Base-by-base conservation (phyloP, 2,888 invertebrate species). In the Iselma pallidipennis region DNA sequence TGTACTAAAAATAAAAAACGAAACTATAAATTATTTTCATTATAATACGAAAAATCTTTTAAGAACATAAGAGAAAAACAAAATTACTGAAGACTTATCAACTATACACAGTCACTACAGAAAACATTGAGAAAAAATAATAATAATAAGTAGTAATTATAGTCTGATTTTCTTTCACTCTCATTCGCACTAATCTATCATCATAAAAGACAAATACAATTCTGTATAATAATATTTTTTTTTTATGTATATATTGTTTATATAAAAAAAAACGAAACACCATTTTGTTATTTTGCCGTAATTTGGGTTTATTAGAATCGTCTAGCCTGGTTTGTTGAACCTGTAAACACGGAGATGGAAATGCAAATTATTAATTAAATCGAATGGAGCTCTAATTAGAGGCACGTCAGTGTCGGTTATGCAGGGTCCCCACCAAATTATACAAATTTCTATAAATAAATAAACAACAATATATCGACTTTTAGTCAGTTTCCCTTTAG, bases 281-380 rank as follows among this genome's bases (percentile, higher is more conserved):
- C 62, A 37, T 62, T 58, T 45, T 45, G 31, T 50, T 45, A 37
- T 49, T 19, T 10, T 23, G 45, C 23, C 10, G 45, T 45, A 45
- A 61, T 45, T 59, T 58, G 65, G 60, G 59, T 61, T 65, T 70
- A 71, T 74, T 74, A 73, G 71, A 71, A 74, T 60, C 73, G 72
- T 66, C 74, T 74, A 72, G 73, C 67, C 69, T 71, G 74, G 71
- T 71, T 71, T 72, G 73, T 66, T 66, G 74, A 72, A 74, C 74
- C 74, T 74, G 74, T 66, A 71, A 74, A 73, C 68, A 66, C 59
- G 71, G 71, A 71, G 69, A 68, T 59, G 68, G 63, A 73, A 71
- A 68, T 45, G 54, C 59, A 65, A 55, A 65, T 60, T 63, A 63
- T 57, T 63, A 48, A 61, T 54, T 19, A 58, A 48, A 31, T 49